Percentiles rank a stretch among this genome's conserved stretches.
Evolutionary conservation across 1,140 invertebrate genomes (phyloP).

Genomic region (Samia ricini): DNA sequence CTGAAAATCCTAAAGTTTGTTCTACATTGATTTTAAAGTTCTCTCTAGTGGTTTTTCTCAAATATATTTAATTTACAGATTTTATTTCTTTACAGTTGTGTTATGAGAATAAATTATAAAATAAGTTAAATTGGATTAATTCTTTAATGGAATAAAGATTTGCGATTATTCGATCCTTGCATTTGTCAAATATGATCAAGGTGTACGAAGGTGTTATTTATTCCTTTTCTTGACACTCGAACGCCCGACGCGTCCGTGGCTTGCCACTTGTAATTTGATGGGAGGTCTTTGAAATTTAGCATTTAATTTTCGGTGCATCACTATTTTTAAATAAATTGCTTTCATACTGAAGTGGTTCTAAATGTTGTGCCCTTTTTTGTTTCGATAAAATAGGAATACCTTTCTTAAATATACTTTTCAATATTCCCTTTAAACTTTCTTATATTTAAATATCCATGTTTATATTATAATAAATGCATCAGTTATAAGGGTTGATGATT

Average conservation of each 20-base stretch:
- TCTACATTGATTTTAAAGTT: too few relatives aligned
- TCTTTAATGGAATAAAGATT: constrained; percentile 14
- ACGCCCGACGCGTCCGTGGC: constrained; percentile 36
- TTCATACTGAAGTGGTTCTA: neutral
- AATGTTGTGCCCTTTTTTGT: neutral
- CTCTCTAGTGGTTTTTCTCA: too few relatives aligned
- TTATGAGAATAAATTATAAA: too few relatives aligned
- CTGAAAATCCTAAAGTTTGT: too few relatives aligned
- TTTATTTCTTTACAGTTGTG: too few relatives aligned
- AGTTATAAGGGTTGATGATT: too few relatives aligned
- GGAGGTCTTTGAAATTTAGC: constrained; percentile 31
- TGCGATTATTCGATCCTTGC: constrained; percentile 40
- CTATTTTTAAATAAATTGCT: neutral
- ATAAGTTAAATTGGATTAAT: neutral
- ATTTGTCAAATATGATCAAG: constrained; percentile 54
- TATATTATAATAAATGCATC: too few relatives aligned
- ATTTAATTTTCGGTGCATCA: neutral
- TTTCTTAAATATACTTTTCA: neutral
- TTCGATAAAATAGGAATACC: neutral
- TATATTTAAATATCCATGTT: too few relatives aligned
- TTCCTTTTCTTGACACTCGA: constrained; percentile 54
- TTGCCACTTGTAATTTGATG: constrained; percentile 49
- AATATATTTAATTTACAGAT: too few relatives aligned
- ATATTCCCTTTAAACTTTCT: too few relatives aligned
- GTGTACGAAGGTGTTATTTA: constrained; percentile 44